Conservation (phyloP, 2,113 vertebrate species). For the Oryctolagus cuniculus region mOryCun1.1 NC_091435.1:160550001-160550500, state of each 20-base stretch:
- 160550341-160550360: slow-evolving; percentile 59
- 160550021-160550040: slow-evolving; percentile 45
- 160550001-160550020: slow-evolving; percentile 30
- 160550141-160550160: too few relatives aligned
- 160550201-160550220: too few relatives aligned
- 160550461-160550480: neutral
- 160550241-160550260: slow-evolving; percentile 1
- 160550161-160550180: too few relatives aligned
- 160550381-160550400: slow-evolving; percentile 9
- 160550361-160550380: neutral
- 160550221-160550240: too few relatives aligned
- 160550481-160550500: neutral
- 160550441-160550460: neutral
- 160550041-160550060: neutral
- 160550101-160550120: too few relatives aligned
- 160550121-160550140: too few relatives aligned
- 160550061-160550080: too few relatives aligned
- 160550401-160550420: neutral
- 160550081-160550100: too few relatives aligned
- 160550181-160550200: too few relatives aligned
- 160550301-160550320: slow-evolving; percentile 53
- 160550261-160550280: neutral
- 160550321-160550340: slow-evolving; percentile 44
- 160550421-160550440: slow-evolving; percentile 52
- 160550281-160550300: slow-evolving; percentile 18